Evolutionary conservation across 2,888 invertebrate species (phyloP), one percentile per base, ranked within the genome.

Genomic region (Sphinx pinastri): DNA sequence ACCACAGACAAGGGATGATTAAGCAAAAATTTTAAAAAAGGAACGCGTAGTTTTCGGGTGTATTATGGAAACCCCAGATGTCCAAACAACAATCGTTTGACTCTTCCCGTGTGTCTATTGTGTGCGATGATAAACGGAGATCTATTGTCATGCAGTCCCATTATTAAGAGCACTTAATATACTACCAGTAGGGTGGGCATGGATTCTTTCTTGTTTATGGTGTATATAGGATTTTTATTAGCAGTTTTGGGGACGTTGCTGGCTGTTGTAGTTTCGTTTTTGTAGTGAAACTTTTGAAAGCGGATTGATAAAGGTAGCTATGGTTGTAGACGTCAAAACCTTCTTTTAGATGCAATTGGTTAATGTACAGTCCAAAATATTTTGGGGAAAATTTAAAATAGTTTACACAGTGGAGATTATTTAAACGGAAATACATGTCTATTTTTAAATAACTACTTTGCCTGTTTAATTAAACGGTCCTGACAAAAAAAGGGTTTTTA

Each of bases 121-220:
- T 91, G 81, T 78, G 68, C 75, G 72, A 78, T 86, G 90, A 89
- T 86, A 88, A 90, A 89, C 89, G 89, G 77, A 75, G 76, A 71
- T 72, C 91, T 77, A 89, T 93, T 93, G 92, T 93, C 74, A 76
- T 71, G 79, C 78, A 75, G 74, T 80, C 79, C 88, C 83, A 88
- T 91, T 91, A 91, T 92, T 86, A 86, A 87, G 86, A 86, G 86
- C 83, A 83, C 85, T 90, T 89, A 90, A 91, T 92, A 88, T 84
- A 90, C 91, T 89, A 84, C 83, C 83, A 74, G 75, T 82, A 78
- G 83, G 80, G 87, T 85, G 84, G 75, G 85, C 71, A 82, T 76
- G 47, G 52, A 67, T 74, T 72, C 13, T n/a, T 11, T 45, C 16
- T 10, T 16, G 45, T 60, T 14, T 16, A 59, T 10, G 49, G 55